phyloP scores from a whole-genome alignment of 1,140 invertebrate genomes.

The Homarus americanus region DNA sequence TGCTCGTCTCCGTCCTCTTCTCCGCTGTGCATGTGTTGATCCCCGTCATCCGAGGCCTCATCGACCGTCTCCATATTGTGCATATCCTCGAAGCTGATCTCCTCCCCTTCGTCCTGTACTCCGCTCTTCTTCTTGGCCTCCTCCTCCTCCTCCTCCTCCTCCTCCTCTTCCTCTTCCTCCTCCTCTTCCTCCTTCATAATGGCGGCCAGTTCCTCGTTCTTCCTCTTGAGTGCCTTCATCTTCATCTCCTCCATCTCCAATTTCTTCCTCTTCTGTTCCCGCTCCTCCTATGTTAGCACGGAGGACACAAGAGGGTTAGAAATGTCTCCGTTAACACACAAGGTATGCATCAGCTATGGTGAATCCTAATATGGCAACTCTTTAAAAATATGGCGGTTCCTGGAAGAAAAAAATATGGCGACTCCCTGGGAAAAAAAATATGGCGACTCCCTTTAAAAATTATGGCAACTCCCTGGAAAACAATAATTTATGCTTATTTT shows the following conservation, averaged over 20 bases:
- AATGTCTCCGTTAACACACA: not conserved
- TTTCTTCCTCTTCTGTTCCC: not conserved
- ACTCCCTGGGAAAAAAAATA: no score
- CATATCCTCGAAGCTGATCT: slow-evolving; percentile 20
- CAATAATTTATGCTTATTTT: no score
- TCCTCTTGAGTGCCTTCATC: not conserved
- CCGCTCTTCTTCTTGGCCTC: not conserved
- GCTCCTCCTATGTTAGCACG: no score
- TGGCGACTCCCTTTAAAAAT: not conserved
- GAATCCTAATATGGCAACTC: no score
- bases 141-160: not conserved
- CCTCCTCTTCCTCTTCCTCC: slow-evolving; percentile 14
- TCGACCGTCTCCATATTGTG: slow-evolving; percentile 37
- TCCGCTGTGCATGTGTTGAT: not conserved
- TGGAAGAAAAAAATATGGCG: no score
- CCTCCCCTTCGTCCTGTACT: slow-evolving; percentile 22
- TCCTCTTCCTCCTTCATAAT: not conserved
- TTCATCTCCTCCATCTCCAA: not conserved
- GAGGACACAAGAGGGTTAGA: no score
- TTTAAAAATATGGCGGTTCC: no score
- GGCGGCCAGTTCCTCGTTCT: no score
- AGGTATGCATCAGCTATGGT: no score
- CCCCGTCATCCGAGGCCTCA: slow-evolving; percentile 29
- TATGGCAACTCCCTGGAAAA: not conserved
- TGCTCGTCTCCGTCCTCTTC: not conserved